phyloP scores from a whole-genome alignment of 2,113 vertebrate species.

The Calonectris borealis region DNA sequence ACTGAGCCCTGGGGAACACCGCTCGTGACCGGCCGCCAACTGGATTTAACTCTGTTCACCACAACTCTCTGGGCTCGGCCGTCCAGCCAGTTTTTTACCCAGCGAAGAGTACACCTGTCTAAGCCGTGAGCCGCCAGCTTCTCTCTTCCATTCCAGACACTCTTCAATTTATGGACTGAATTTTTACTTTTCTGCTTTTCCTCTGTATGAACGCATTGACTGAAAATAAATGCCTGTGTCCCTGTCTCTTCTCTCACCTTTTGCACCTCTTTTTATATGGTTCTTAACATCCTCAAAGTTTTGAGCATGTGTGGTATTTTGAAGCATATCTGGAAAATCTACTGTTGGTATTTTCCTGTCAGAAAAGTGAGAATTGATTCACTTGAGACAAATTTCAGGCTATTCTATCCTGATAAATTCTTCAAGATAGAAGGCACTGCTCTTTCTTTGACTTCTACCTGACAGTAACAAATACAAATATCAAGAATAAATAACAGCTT shows the following conservation, averaged over 20 bases:
- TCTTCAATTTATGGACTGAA: background rate
- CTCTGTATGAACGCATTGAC: background rate
- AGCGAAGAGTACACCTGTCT: too few species aligned
- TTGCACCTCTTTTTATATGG: background rate
- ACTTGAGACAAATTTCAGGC: conserved; percentile 38
- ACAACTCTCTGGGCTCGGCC: too few species aligned
- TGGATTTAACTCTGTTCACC: too few species aligned
- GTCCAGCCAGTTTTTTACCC: too few species aligned
- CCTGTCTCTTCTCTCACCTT: conserved; percentile 5
- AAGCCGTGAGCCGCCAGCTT: too few species aligned
- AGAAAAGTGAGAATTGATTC: conserved; percentile 19
- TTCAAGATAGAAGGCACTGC: conserved; percentile 1
- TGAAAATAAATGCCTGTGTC: conserved; percentile 9
- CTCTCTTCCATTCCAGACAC: background rate
- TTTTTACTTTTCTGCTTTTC: background rate
- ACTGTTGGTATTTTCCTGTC: conserved; percentile 34
- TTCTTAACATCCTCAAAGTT: conserved; percentile 5
- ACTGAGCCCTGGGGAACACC: too few species aligned
- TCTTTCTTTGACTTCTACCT: conserved; percentile 35
- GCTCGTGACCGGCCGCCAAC: too few species aligned
- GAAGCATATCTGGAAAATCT: conserved; percentile 31
- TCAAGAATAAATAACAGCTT: conserved; percentile 47
- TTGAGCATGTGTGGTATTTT: conserved; percentile 30
- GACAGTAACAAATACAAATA: conserved; percentile 50
- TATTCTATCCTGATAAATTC: conserved; percentile 31